A percentile compares a stretch with the other conserved stretches of the same genome.
Conservation (phyloP, 2,888 invertebrate species). For the Acrobasis repandana region DNA sequence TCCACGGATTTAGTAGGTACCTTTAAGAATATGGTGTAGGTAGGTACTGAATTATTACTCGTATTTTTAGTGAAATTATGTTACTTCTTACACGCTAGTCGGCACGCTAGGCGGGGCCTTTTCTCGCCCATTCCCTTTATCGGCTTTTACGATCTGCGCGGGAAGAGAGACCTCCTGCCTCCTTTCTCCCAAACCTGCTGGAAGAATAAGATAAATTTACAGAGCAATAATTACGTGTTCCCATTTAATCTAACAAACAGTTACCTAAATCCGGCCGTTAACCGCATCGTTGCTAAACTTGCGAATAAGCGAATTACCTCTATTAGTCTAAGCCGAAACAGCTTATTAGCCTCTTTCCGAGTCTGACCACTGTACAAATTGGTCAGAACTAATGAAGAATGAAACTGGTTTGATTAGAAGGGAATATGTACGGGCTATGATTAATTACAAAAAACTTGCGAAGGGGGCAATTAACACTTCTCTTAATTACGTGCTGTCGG, state of each 20-base stretch:
- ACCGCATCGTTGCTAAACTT: background rate
- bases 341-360: background rate
- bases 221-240: background rate
- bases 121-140: too few species aligned
- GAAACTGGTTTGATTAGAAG: conserved; percentile 25
- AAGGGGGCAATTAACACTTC: conserved; percentile 40
- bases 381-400: conserved; percentile 23
- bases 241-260: background rate
- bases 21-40: conserved; percentile 2
- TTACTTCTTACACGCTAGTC: too few species aligned
- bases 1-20: conserved; percentile 3
- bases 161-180: too few species aligned
- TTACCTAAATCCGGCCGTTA: background rate
- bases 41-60: background rate
- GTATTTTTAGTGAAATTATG: too few species aligned
- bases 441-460: conserved; percentile 26
- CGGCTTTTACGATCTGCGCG: too few species aligned
- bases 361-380: background rate
- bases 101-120: too few species aligned
- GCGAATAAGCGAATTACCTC: background rate
- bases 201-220: too few species aligned
- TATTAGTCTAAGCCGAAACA: background rate
- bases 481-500: conserved; percentile 39
- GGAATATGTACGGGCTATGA: conserved; percentile 25
- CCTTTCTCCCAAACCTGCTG: too few species aligned